Percentiles rank a stretch among this genome's conserved stretches.
Evolutionary conservation across 2,113 vertebrate species (phyloP).

Genomic region (Thalassoma bifasciatum): DNA sequence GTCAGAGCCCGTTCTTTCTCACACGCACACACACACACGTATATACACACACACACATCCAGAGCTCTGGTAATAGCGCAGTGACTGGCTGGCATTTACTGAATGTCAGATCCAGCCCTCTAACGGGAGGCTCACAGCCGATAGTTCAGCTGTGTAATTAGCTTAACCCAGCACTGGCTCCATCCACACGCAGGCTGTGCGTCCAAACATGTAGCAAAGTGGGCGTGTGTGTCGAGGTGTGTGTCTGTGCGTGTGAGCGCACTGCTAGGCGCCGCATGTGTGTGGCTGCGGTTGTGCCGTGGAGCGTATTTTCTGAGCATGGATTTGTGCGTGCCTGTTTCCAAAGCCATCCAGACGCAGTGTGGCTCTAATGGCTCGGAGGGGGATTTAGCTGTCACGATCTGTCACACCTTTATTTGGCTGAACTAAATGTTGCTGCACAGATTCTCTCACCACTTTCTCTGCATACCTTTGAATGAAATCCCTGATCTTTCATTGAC

Average conservation of each 20-base stretch:
- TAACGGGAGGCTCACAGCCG: conserved; percentile 67
- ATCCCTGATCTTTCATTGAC: background rate
- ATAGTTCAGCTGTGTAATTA: conserved; percentile 79
- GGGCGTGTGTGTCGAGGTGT: conserved; percentile 2
- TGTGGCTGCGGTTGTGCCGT: conserved; percentile 1
- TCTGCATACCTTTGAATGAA: conserved; percentile 7
- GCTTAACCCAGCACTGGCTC: conserved; percentile 69
- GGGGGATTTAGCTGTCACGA: conserved; percentile 30
- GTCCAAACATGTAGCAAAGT: conserved; percentile 45
- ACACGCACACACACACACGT: conserved; percentile 19
- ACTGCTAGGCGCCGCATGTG: background rate
- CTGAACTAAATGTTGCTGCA: conserved; percentile 12
- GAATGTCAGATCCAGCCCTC: conserved; percentile 80
- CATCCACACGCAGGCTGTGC: conserved; percentile 47
- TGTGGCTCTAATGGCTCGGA: conserved; percentile 36
- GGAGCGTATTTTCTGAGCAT: conserved; percentile 12
- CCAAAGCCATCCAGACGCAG: conserved; percentile 1
- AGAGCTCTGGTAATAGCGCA: conserved; percentile 63
- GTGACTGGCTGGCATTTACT: conserved; percentile 79
- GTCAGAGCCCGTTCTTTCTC: background rate
- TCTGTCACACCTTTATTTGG: conserved; percentile 46
- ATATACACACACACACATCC: conserved; percentile 32
- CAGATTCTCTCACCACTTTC: conserved; percentile 18
- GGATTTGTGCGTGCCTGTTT: conserved; percentile 17
- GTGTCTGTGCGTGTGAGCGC: background rate